Base-by-base conservation (phyloP, 2,888 invertebrate species). In the Philereme vetulata region DNA sequence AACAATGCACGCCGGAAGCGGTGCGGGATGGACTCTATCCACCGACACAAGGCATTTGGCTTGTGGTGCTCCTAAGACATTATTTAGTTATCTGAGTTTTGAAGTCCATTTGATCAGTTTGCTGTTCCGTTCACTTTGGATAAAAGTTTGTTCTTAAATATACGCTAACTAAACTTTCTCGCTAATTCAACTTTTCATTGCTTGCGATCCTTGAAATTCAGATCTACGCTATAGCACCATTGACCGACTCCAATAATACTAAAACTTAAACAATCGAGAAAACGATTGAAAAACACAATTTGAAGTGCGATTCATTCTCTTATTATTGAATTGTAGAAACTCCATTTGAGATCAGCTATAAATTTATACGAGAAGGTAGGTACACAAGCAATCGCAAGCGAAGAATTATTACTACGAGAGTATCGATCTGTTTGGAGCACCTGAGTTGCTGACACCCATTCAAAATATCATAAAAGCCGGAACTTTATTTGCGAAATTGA, bases 401-500 rank as follows among this genome's bases (percentile, higher is more conserved):
- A 60, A 66, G 66, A 65, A 67, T 66, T 65, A 66, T 66, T 67
- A 65, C 64, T 52, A 55, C 51, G 59, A 50, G 51, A 46, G 55
- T 64, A 68, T 70, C 66, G 71, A 70, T 65, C 68, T 72, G 67
- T 61, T 66, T 62, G 65, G 48, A 62, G 64, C 65, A 66, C 64
- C 64, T 66, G 65, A 72, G 53, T 70, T 60, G 55, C 69, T 74
- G 67, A 72, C 68, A 70, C 71, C 66, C 65, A 71, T 71, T 74
- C 65, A 70, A 72, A 72, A 71, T 58, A 67, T 68, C 68, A 71
- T 82, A 75, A 78, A 79, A 74, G 59, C n/a, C 54, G 58, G 49
- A 64, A 60, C 60, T 70, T 63, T 66, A 67, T 67, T 67, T 73
- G 67, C 74, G 71, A 78, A 81, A 72, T 69, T 67, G 58, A 74